Base-by-base conservation (phyloP, 2,888 invertebrate genomes). In the Drosophila affinis region DNA sequence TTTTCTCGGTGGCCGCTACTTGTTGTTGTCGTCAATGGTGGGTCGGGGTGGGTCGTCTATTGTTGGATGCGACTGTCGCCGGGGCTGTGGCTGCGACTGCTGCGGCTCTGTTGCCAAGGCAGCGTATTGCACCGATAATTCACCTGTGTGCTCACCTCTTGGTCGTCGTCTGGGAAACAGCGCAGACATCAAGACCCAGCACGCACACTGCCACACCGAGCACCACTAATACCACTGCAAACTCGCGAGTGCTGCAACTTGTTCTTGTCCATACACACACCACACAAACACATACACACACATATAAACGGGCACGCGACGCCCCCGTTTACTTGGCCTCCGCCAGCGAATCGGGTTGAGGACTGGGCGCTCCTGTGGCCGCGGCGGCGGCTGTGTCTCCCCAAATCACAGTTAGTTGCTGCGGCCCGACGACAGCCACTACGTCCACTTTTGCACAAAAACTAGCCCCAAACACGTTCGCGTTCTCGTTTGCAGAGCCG, bases 101-200 rank as follows among this genome's bases (percentile, higher is more conserved):
- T 39, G 34, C 14, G 34, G 34, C 39, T 39, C 39, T 39, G 77
- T 70, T 77, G 82, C 77, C 86, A 82, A 82, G 71, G 72, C 62
- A 75, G 75, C 85, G 79, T 77, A 76, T 85, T 84, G 84, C 84
- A 84, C 78, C 86, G 80, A 87, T 87, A 87, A 74, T 85, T 84
- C 88, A 85, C 88, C 88, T 84, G 84, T 85, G 83, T 76, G 88
- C 76, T 84, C 83, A 75, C 81, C 75, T 81, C 76, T 76, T 69
- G 76, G 76, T 74, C 78, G 76, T 70, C 84, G 63, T 59, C 69
- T 84, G 87, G 87, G 80, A 78, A 78, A 86, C 79, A 82, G 86
- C 83, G 83, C 75, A 87, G 84, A 84, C 84, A 84, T 84, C 68
- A 83, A 83, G 87, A 77, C 84, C 77, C 85, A 82, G 77, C 62